These are phyloP conservation scores for Anthopleura sola DNA, from an alignment of 64 coral and sea anemone genomes.

Conservation along the genomic window DNA sequence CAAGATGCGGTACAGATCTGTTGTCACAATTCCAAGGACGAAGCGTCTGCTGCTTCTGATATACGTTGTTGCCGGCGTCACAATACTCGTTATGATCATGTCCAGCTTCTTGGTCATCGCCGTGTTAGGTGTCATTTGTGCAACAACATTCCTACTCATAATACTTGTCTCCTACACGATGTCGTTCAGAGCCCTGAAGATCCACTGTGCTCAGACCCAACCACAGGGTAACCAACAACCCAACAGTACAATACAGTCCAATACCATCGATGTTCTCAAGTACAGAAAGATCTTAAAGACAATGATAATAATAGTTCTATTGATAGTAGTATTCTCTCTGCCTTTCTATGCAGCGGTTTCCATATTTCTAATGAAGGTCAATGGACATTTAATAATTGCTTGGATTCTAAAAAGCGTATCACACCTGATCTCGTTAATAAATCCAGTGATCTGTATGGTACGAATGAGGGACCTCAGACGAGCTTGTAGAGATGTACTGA, in stretches of 20 bases:
- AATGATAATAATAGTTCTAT: background rate
- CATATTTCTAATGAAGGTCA: no score
- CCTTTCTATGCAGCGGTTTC: background rate
- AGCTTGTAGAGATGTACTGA: background rate
- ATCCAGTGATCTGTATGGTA: background rate
- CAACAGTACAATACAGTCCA: conserved; percentile 1
- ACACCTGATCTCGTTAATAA: background rate
- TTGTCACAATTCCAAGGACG: background rate
- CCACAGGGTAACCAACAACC: background rate
- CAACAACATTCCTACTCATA: background rate
- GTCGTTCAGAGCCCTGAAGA: background rate
- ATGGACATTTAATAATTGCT: background rate
- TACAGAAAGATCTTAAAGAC: conserved; percentile 8
- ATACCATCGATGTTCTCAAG: background rate
- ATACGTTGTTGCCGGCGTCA: background rate
- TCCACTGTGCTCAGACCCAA: background rate
- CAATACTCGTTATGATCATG: background rate
- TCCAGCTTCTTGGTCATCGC: background rate
- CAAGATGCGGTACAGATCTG: background rate
- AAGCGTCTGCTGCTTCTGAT: background rate
- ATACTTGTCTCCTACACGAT: background rate
- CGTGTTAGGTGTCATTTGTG: no score
- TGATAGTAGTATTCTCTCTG: background rate
- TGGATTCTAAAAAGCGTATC: background rate
- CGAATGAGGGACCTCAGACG: conserved; percentile 4